A percentile compares a stretch with the other conserved stretches of the same genome.
Evolutionary conservation across 2,797 vertebrate genomes (phyloP).

Genomic region (Epinephelus malabaricus): DNA sequence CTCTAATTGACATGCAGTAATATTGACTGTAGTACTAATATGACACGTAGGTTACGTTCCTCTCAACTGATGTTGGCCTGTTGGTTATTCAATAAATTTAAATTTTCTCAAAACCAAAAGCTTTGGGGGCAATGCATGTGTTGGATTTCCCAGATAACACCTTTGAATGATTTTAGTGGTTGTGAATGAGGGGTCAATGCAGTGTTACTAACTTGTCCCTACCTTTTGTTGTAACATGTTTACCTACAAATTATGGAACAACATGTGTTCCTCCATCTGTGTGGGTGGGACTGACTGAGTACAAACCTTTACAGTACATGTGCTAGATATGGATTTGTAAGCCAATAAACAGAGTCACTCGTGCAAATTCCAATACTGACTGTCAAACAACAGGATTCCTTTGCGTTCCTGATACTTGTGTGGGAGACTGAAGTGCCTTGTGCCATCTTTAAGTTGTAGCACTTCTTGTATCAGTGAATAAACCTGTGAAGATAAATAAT

Average conservation of each 20-base stretch:
- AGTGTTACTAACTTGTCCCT: not conserved
- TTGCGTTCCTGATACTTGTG: not conserved
- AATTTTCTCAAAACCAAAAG: not conserved
- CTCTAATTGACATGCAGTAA: not conserved
- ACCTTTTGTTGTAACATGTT: not conserved
- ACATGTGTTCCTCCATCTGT: conserved; percentile 4
- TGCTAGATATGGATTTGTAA: not conserved
- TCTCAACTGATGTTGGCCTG: not conserved
- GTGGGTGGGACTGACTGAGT: not conserved
- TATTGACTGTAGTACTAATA: not conserved
- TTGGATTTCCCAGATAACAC: conserved; percentile 9
- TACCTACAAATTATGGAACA: not conserved
- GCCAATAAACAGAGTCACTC: not conserved
- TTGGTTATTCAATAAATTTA: not conserved
- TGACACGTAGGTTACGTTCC: not conserved
- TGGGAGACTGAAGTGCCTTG: not conserved
- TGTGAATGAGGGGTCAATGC: not conserved
- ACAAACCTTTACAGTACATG: not conserved
- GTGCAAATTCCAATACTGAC: not conserved
- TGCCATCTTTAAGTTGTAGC: not conserved
- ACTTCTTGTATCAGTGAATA: conserved; percentile 2
- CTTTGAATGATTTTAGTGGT: not conserved
- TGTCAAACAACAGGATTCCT: not conserved
- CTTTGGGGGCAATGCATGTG: too few relatives aligned
- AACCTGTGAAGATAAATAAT: conserved; percentile 1